phyloP scores from a whole-genome alignment of 2,888 invertebrate genomes.

The Acleris cristana region DNA sequence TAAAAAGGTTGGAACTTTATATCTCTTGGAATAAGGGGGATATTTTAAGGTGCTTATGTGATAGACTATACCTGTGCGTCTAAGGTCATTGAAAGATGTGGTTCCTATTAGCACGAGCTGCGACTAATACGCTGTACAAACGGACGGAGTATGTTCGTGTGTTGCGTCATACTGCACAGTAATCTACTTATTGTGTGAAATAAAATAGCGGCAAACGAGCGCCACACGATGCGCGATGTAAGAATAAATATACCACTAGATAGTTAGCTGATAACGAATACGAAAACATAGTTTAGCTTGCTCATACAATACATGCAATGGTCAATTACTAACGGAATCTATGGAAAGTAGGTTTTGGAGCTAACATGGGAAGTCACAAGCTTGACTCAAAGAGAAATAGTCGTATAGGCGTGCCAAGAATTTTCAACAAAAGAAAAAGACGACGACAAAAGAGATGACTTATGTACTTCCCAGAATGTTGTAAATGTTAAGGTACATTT shows the following conservation, averaged over 20 bases:
- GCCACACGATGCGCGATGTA: constrained; percentile 32
- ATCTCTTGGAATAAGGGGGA: constrained; percentile 10
- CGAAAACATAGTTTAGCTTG: constrained; percentile 4
- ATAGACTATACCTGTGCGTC: constrained; percentile 15
- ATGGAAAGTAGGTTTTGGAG: neutral
- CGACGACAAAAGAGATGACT: too few species aligned
- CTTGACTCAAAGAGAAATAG: neutral
- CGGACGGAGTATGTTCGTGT: constrained; percentile 27
- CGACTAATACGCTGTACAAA: constrained; percentile 34
- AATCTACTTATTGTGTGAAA: constrained; percentile 39
- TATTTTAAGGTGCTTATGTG: neutral
- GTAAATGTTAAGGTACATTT: too few species aligned
- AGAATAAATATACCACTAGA: constrained; percentile 11
- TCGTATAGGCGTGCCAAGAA: neutral
- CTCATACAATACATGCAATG: neutral
- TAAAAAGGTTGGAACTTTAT: neutral
- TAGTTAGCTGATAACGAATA: neutral
- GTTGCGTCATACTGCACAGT: constrained; percentile 37
- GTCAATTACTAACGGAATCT: neutral
- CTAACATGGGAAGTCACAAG: neutral
- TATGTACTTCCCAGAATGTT: too few species aligned
- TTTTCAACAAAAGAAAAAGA: neutral
- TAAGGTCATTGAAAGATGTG: constrained; percentile 39
- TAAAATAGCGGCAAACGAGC: constrained; percentile 35
- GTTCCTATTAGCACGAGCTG: constrained; percentile 32